Base-by-base conservation (phyloP, 2,888 invertebrate genomes). In the Catocala nupta region DNA sequence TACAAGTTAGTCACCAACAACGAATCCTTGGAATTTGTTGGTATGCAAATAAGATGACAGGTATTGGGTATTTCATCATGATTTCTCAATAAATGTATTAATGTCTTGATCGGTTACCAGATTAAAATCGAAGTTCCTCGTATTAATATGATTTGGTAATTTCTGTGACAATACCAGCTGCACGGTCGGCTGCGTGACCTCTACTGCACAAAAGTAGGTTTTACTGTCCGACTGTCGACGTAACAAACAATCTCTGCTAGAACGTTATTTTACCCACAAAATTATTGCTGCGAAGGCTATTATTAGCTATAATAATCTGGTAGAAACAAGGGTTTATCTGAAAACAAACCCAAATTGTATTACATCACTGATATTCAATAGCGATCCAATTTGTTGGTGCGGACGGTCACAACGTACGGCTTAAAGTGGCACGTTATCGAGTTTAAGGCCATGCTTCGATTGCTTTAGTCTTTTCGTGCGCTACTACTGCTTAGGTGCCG, bases 401-500 rank as follows among this genome's bases (percentile, higher is more conserved):
- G 42, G 58, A 50, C 51, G 55, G 75, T 58, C 63, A 65, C 70
- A 70, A 68, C 66, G 59, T 70, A 65, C 45, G 57, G 64, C 58
- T 52, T 55, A 71, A 50, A 63, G 65, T 68, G 52, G 75, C 66
- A 75, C 73, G 68, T 71, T 74, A 77, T 79, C 63, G 75, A 81
- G 83, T 85, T 81, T 84, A 84, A 86, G 85, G 83, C 82, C 82
- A 82, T 81, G 82, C 79, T 84, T 85, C 80, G 81, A 83, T 84
- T 84, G 80, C 77, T 81, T 64, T 65, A 70, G 76, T 80, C 81
- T 82, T 82, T 85, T 85, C 77, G 85, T 85, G 82, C 86, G 81
- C 84, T 81, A 82, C 86, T 84, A 81, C 83, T 84, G 84, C 86
- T 85, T 85, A 86, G 86, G 81, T 90, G 82, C 91, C 90, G 91